Conservation (phyloP, 1,140 invertebrate genomes). For the Penaeus chinensis region DNA sequence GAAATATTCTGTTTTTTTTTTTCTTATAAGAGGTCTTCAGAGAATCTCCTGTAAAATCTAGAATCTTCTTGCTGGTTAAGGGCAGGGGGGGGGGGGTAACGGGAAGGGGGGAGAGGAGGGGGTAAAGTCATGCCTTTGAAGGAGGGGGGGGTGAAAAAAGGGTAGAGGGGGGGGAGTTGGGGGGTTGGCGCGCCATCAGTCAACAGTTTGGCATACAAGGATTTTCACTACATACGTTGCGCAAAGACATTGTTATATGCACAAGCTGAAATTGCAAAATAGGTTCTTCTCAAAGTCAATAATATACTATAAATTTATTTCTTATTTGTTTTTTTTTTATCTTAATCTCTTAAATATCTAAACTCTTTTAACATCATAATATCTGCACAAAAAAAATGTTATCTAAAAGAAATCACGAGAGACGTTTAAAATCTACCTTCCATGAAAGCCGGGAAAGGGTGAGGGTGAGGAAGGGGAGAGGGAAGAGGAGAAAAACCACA, state of each 20-base stretch:
- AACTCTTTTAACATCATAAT: no score
- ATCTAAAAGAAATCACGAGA: no score
- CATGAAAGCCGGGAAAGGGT: no score
- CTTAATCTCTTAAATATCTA: no score
- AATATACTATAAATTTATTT: not conserved
- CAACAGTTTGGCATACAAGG: slow-evolving; percentile 23
- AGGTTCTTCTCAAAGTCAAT: slow-evolving; percentile 23
- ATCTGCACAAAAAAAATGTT: no score
- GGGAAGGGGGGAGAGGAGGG: not conserved
- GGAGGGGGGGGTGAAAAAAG: slow-evolving; percentile 15
- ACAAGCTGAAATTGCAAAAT: slow-evolving; percentile 10
- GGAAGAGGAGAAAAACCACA: no score
- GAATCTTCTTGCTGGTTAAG: no score
- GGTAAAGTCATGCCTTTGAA: not conserved
- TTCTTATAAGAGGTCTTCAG: not conserved
- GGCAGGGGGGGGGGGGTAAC: not conserved
- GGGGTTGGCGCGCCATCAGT: not conserved
- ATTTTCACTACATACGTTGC: slow-evolving; percentile 11
- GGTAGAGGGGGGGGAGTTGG: slow-evolving; percentile 3
- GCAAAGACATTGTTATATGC: slow-evolving; percentile 33
- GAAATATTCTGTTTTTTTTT: slow-evolving; percentile 16
- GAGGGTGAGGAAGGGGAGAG: no score
- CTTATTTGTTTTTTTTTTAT: no score
- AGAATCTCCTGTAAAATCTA: not conserved
- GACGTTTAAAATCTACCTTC: no score